Evolutionary conservation across 2,797 vertebrate species (phyloP).

Genomic region (Darevskia nairensis): DNA sequence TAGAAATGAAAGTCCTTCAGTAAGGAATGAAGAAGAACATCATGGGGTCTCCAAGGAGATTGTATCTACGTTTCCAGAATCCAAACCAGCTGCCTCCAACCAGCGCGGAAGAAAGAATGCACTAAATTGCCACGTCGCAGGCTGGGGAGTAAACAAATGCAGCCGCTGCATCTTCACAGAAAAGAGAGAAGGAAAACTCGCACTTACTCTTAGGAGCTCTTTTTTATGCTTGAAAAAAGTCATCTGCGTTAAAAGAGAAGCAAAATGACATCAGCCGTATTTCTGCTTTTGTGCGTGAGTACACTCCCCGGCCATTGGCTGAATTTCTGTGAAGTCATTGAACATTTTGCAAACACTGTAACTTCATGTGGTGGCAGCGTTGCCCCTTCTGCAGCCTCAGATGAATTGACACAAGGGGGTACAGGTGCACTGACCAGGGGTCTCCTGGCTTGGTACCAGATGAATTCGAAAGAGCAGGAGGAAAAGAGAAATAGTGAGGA

Average conservation of each 20-base stretch:
- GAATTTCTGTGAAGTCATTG: neutral
- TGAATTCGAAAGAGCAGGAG: no score
- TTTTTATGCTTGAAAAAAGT: neutral
- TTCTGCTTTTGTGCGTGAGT: neutral
- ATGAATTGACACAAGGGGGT: no score
- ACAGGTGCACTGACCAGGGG: no score
- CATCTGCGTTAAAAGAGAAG: no score
- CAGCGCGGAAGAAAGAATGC: neutral
- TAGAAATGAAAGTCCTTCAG: conserved; percentile 12
- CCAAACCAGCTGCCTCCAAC: conserved; percentile 26
- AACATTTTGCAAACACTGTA: neutral
- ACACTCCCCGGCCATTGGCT: neutral
- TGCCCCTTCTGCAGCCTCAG: no score
- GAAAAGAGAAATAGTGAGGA: no score
- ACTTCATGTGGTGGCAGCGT: no score
- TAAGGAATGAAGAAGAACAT: conserved; percentile 36
- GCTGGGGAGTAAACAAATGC: conserved; percentile 1
- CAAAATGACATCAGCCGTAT: neutral
- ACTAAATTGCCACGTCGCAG: neutral
- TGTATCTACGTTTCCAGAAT: conserved; percentile 25
- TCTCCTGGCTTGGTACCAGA: no score
- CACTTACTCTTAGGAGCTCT: no score
- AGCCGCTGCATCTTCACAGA: neutral
- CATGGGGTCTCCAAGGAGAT: conserved; percentile 52
- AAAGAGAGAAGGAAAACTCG: neutral